Base-by-base conservation (phyloP, 2,797 vertebrate species). In the Erpetoichthys calabaricus region DNA sequence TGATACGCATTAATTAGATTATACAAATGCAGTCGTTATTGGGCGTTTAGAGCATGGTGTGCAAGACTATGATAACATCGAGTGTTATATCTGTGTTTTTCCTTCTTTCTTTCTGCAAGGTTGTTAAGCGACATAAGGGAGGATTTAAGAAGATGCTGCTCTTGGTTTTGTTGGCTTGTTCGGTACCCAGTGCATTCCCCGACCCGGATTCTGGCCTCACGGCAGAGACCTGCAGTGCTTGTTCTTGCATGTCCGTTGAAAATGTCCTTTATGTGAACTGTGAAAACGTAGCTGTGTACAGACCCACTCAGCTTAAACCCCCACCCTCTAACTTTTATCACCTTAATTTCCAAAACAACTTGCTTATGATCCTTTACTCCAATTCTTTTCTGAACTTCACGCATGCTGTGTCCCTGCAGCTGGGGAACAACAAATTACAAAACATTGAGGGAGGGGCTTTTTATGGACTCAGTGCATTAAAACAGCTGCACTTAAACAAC, bases 181-280 rank as follows among this genome's bases (percentile, higher is more conserved):
- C 80, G 76, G 77, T 83, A 73, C 81, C 85, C 68, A 76, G 80
- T 76, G 80, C 84, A 66, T 88, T 85, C 57, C 82, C 85, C 78
- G 80, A 84, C 77, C 75, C 82, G 73, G 88, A 89, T 74, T 81
- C 82, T 70, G 92, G 92, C 75, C 71, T 87, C 75, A 88, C 88
- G 66, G 88, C 90, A 59, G 95, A 97, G 78, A 97, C 94, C 76
- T 99, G 95, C 88, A 91, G 81, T 69, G 91, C 89, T 72, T 99
- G 95, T 73, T 95, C 92, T 74, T 99, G 95, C 73, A 90, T 95
- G 78, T 96, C 94, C 6, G 86, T 98, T 72, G 95, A 99, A 70
- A 97, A 98, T 58, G 94, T 99, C 70, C 89, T 99, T 47, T 99
- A 99, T 68, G 94, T 93, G 82, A 97, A 94, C 87, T 99, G 95